Base-by-base conservation (phyloP, 2,888 invertebrate genomes). In the Dinocampus coccinellae region DNA sequence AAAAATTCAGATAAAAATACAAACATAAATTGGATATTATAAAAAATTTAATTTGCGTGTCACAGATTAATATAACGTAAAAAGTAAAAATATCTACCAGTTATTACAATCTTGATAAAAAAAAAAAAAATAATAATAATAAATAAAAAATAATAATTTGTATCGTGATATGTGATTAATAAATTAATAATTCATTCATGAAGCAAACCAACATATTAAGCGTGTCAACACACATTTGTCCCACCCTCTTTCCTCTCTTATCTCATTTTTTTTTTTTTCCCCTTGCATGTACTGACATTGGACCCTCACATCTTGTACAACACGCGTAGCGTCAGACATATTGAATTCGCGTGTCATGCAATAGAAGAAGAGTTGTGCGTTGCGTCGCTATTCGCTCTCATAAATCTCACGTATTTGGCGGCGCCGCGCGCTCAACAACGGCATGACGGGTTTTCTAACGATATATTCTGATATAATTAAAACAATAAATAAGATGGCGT, bases 381-480 rank as follows among this genome's bases (percentile, higher is more conserved):
- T 69, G 53, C 67, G 68, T 70, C 58, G 74, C 70, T 72, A 76
- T 81, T 80, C 78, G 81, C 81, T 80, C 79, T 79, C 74, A 83
- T 83, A 83, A 83, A 83, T 83, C 83, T 82, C 84, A 79, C 80
- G 85, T 82, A 84, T 85, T 86, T 82, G 85, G 85, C 85, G 83
- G 84, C 82, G 81, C 82, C 81, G 80, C 20, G 47, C 47, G 47
- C 47, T 3, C 16, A 47, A 16, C 47, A 80, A 82, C 81, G 79
- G 76, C 81, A 80, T 83, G 84, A 86, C 84, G 85, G 81, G 77
- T 82, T 47, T 47, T 86, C 86, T 87, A 86, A 87, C 87, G 86
- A 87, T 87, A 87, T 85, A 87, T 86, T 86, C 85, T 83, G 86
- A 87, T 87, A 86, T 87, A 87, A 87, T 86, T 87, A 87, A 87